Evolutionary conservation across 2,888 invertebrate genomes (phyloP).

Genomic region (Ectemnius cavifrons): DNA sequence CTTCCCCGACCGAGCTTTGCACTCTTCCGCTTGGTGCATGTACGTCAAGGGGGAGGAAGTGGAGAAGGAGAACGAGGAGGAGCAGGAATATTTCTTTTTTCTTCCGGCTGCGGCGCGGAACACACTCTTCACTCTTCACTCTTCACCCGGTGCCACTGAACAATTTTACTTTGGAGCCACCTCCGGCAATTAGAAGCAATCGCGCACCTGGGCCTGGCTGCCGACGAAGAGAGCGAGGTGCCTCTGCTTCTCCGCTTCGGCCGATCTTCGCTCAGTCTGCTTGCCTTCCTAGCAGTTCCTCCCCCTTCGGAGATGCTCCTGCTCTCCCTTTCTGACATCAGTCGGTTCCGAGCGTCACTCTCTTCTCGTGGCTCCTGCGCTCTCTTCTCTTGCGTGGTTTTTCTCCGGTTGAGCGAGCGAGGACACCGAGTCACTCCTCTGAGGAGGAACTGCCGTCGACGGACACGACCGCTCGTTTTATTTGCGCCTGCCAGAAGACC

Average conservation of each 20-base stretch:
- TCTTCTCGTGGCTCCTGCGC: background rate
- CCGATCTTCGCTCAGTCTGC: background rate
- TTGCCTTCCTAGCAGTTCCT: background rate
- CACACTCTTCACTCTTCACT: background rate
- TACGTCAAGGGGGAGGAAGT: no score
- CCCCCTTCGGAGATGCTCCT: slow-evolving; percentile 6
- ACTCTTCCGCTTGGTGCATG: slow-evolving; percentile 9
- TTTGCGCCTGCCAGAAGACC: slow-evolving; percentile 22
- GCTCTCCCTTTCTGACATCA: background rate
- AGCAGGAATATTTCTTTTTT: background rate
- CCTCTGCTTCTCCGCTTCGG: background rate
- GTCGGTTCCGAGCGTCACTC: background rate
- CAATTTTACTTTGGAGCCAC: slow-evolving; percentile 62
- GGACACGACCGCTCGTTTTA: slow-evolving; percentile 23
- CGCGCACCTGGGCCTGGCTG: slow-evolving; percentile 64
- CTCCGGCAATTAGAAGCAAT: slow-evolving; percentile 67
- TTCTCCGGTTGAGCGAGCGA: slow-evolving; percentile 24
- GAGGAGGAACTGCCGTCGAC: slow-evolving; percentile 28
- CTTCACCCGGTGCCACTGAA: slow-evolving; percentile 27
- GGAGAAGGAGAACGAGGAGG: no score
- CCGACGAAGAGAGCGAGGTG: slow-evolving; percentile 27
- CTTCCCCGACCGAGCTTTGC: slow-evolving; percentile 23
- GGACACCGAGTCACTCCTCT: slow-evolving; percentile 12
- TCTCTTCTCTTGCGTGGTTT: slow-evolving; percentile 32
- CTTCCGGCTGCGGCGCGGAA: slow-evolving; percentile 4